phyloP scores from a whole-genome alignment of 2,113 vertebrate genomes.

The Chionodraco myersi region DNA sequence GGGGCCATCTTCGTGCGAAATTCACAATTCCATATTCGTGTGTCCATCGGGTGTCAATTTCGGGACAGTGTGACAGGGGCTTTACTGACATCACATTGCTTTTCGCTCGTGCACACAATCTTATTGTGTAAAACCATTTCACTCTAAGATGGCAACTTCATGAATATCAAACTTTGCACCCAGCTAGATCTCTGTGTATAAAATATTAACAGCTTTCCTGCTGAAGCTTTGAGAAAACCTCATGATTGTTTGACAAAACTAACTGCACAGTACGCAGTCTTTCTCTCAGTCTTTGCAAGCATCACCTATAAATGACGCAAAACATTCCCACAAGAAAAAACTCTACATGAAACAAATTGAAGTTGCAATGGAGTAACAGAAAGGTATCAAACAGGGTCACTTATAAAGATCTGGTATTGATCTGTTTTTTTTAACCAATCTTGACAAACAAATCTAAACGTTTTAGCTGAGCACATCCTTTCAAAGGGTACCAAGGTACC shows the following conservation, averaged over 20 bases:
- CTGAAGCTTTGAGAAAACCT: conserved; percentile 16
- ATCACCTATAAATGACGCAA: background rate
- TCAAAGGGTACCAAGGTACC: background rate
- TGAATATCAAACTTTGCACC: conserved; percentile 16
- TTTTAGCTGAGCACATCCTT: background rate
- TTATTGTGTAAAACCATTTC: conserved; percentile 8
- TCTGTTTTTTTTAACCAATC: background rate
- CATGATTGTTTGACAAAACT: conserved; percentile 7
- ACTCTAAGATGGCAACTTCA: conserved; percentile 1
- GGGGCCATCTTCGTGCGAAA: too few species aligned
- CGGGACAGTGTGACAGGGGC: too few species aligned
- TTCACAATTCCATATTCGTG: too few species aligned
- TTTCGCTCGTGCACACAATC: conserved; percentile 16
- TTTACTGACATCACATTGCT: background rate
- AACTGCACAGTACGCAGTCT: background rate
- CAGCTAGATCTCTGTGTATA: background rate
- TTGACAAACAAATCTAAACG: background rate
- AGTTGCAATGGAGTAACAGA: background rate
- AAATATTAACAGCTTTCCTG: background rate
- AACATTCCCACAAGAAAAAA: background rate
- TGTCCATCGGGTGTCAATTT: too few species aligned
- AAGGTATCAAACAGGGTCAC: background rate
- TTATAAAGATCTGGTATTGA: background rate
- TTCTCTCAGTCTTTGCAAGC: background rate
- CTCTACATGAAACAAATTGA: background rate